Evolutionary conservation across 37 sponge, comb jelly and placozoan species (phyloP).

Genomic region (Halichondria panicea): DNA sequence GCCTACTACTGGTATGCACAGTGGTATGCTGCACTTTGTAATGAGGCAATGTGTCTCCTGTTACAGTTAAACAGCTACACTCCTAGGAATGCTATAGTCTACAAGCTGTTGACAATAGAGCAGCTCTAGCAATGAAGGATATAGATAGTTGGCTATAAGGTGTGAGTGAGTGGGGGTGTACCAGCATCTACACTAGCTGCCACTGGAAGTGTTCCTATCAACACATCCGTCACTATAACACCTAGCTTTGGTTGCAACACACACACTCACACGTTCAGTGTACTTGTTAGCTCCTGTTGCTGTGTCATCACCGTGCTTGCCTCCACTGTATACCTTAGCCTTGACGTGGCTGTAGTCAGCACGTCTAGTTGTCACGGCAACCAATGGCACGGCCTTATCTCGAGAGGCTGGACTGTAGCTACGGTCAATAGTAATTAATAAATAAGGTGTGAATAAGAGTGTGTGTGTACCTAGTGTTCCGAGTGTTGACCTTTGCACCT

Average conservation of each 20-base stretch:
- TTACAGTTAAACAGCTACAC: no score
- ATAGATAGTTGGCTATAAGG: no score
- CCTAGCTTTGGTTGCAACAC: no score
- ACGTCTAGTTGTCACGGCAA: not conserved
- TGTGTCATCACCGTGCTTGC: not conserved
- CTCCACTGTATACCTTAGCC: not conserved
- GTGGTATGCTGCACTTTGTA: no score
- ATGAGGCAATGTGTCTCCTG: no score
- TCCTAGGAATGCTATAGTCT: no score
- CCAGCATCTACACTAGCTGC: not conserved
- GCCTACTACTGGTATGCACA: no score
- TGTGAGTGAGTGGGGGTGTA: not conserved
- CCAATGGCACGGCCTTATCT: not conserved
- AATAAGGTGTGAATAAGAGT: not conserved
- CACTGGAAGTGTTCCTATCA: not conserved
- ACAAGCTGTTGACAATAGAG: no score
- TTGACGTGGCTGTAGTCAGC: constrained; percentile 2
- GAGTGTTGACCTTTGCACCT: constrained; percentile 10
- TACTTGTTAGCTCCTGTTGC: not conserved
- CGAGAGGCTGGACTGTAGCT: not conserved
- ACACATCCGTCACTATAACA: no score
- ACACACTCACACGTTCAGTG: no score
- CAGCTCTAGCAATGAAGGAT: no score
- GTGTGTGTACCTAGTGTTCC: not conserved
- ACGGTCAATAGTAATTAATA: not conserved